phyloP scores from a whole-genome alignment of 2,113 vertebrate genomes.

The Tupaia chinensis region DNA sequence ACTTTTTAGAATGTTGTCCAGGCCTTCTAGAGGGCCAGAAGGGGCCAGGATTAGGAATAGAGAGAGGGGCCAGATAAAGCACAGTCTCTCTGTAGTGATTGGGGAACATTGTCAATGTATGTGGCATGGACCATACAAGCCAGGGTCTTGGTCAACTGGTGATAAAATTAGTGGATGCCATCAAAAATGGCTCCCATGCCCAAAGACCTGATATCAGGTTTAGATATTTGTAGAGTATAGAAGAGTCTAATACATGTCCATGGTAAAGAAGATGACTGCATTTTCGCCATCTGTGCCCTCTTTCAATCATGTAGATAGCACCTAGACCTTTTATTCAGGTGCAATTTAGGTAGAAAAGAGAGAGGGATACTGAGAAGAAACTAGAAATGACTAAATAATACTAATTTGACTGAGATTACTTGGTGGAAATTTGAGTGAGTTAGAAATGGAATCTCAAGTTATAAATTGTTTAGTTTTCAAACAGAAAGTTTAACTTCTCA shows the following conservation, averaged over 20 bases:
- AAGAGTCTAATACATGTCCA: background rate
- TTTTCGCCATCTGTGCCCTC: background rate
- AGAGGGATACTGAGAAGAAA: background rate
- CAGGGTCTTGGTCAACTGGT: background rate
- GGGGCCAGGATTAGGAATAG: background rate
- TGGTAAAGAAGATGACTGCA: rapidly evolving
- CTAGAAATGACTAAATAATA: background rate
- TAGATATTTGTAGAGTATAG: background rate
- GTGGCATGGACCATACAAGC: background rate
- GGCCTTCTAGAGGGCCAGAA: background rate
- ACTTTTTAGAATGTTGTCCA: background rate
- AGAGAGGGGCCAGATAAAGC: background rate
- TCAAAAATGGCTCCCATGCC: background rate
- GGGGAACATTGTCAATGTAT: background rate
- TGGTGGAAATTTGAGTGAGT: background rate
- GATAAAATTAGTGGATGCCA: background rate
- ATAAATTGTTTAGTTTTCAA: background rate
- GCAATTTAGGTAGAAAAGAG: background rate
- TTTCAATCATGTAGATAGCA: background rate
- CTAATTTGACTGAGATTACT: background rate
- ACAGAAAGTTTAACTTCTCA: background rate
- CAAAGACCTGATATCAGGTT: background rate
- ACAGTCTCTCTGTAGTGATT: background rate
- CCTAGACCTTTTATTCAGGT: background rate
- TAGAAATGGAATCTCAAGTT: background rate